A percentile compares a stretch with the other conserved stretches of the same genome.
phyloP scores from a whole-genome alignment of 2,888 invertebrate genomes.

The Dryadula phaetusa region DNA sequence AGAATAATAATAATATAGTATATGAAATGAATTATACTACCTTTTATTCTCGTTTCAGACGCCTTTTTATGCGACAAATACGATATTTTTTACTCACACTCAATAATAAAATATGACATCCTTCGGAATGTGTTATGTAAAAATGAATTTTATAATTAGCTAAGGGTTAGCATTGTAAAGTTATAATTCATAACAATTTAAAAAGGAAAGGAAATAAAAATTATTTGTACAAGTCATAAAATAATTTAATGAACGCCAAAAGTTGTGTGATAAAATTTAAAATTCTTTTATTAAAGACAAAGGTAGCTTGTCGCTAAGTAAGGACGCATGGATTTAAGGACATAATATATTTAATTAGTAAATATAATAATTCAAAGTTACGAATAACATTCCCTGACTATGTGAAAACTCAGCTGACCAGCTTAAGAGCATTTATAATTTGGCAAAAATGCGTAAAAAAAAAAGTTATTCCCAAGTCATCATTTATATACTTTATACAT shows the following conservation, averaged over 20 bases:
- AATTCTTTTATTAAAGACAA: not conserved
- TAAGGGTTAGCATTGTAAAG: no score
- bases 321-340: constrained; percentile 13
- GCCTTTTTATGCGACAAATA: no score
- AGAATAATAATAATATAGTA: no score
- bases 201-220: constrained; percentile 8
- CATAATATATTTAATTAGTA: not conserved
- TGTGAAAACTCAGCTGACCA: no score
- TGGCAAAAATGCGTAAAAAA: no score
- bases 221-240: not conserved
- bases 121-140: no score
- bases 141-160: no score
- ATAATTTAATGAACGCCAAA: constrained; percentile 16
- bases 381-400: not conserved
- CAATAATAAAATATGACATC: no score
- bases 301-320: constrained; percentile 6
- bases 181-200: not conserved
- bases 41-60: no score
- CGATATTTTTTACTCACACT: no score
- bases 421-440: not conserved
- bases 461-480: not conserved
- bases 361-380: not conserved
- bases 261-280: not conserved
- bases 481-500: not conserved
- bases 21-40: no score